Base-by-base conservation (phyloP, 2,888 invertebrate genomes). In the Pterostichus niger region DNA sequence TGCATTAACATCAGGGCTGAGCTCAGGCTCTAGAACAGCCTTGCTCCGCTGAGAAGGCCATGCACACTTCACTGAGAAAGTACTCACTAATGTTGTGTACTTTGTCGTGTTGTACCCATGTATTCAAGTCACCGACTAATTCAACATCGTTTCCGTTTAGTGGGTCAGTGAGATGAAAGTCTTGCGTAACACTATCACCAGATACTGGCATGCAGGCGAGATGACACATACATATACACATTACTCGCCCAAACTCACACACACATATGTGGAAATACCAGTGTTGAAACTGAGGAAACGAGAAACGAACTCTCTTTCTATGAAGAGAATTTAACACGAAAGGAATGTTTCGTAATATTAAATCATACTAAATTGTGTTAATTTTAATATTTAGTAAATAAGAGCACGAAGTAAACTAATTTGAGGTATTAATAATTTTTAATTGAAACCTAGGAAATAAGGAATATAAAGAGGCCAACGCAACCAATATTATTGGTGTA, bases 151-250 rank as follows among this genome's bases (percentile, higher is more conserved):
- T 59, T 59, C 59, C 59, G 33, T 59, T 56, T 59, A 59, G 59
- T 59, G 59, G 59, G 59, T 59, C 59, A 59, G 33, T 31, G 33
- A 59, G 59, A 59, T 59, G 59, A 59, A 59, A 59, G 59, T 59
- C 11, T 59, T 59, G 10, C 59, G 59, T n/a, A 59, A 59, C n/a
- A 10, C 33, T 15, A 59, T 59, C 33, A 59, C 59, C 59, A 15
- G 59, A 59, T 31, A 31, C 59, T 31, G 59, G 7, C 17, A 49
- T 11, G 13, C 11, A 13, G 13, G n/a, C 49, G 49, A 49, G n/a
- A 49, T 49, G n/a, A 13, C 49, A n/a, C n/a, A 49, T 1, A 13
- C n/a, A 49, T 11, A n/a, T 11, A 11, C n/a, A n/a, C 49, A 49
- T n/a, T 11, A n/a, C n/a, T n/a, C n/a, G n/a, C n/a, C n/a, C 11